phyloP scores from a whole-genome alignment of 1,140 invertebrate genomes.

The Anthonomus grandis region DNA sequence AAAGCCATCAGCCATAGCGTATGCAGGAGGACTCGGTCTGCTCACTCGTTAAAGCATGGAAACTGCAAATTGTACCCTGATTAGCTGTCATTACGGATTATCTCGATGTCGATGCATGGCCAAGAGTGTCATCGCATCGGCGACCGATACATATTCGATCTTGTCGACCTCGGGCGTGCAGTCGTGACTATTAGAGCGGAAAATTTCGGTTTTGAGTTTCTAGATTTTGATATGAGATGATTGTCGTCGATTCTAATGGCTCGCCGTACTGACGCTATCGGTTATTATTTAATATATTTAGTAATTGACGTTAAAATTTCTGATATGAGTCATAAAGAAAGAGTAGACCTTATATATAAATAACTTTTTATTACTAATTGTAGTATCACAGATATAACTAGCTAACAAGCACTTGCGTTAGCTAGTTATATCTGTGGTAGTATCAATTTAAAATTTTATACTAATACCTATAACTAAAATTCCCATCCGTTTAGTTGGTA shows the following conservation, averaged over 20 bases:
- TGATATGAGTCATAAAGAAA: not conserved
- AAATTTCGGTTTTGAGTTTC: not conserved
- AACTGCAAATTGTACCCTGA: slow-evolving; percentile 18
- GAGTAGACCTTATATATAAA: not conserved
- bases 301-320: not conserved
- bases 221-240: not conserved
- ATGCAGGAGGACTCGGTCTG: too few species aligned
- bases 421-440: not conserved
- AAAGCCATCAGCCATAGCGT: too few species aligned
- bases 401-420: not conserved
- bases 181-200: not conserved
- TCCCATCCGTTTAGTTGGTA: not conserved
- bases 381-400: not conserved
- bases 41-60: slow-evolving; percentile 4
- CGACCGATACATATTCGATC: not conserved
- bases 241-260: not conserved
- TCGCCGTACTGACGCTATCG: not conserved
- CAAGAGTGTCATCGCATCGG: slow-evolving; percentile 11
- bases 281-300: not conserved
- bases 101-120: slow-evolving; percentile 15
- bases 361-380: not conserved
- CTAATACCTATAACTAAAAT: not conserved
- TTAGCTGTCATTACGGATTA: slow-evolving; percentile 21
- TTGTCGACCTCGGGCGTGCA: not conserved
- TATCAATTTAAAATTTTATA: not conserved